A percentile compares a stretch with the other conserved stretches of the same genome.
Conservation (phyloP, 2,888 invertebrate species). For the Quadriops clusia region DNA sequence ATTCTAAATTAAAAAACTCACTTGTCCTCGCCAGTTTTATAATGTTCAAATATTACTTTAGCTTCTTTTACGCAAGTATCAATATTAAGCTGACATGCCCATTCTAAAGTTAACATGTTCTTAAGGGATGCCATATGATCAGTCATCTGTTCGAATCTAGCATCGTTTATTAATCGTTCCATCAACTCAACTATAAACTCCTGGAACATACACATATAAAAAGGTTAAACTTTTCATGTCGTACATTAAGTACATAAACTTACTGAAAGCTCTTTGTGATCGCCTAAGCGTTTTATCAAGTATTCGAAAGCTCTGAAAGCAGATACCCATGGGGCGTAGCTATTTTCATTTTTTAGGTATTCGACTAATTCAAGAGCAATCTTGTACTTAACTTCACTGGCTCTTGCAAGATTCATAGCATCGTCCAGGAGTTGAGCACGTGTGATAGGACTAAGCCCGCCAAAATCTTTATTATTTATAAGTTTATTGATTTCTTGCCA, state of each 20-base stretch:
- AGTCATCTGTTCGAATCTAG: no score
- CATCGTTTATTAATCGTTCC: no score
- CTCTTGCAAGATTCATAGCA: slow-evolving; percentile 59
- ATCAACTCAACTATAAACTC: no score
- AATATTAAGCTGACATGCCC: slow-evolving; percentile 53
- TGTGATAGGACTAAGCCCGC: slow-evolving; percentile 50
- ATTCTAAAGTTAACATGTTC: slow-evolving; percentile 45
- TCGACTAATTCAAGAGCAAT: slow-evolving; percentile 52
- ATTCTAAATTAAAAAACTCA: slow-evolving; percentile 17
- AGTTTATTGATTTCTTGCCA: slow-evolving; percentile 20
- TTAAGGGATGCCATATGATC: slow-evolving; percentile 48
- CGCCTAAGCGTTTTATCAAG: slow-evolving; percentile 26
- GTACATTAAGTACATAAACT: no score
- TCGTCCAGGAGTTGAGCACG: slow-evolving; percentile 74
- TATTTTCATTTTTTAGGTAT: slow-evolving; percentile 55
- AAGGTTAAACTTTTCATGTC: no score
- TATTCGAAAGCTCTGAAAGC: slow-evolving; percentile 41
- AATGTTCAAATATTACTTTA: slow-evolving; percentile 32
- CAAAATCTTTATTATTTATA: slow-evolving; percentile 36
- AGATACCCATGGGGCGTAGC: slow-evolving; percentile 70
- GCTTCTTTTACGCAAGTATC: slow-evolving; percentile 44
- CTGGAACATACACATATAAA: no score
- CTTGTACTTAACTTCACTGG: slow-evolving; percentile 47
- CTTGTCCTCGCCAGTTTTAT: slow-evolving; percentile 24
- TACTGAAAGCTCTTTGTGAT: no score